A percentile compares a stretch with the other conserved stretches of the same genome.
Evolutionary conservation across 2,888 invertebrate species (phyloP).

Genomic region (Apamea crenata): DNA sequence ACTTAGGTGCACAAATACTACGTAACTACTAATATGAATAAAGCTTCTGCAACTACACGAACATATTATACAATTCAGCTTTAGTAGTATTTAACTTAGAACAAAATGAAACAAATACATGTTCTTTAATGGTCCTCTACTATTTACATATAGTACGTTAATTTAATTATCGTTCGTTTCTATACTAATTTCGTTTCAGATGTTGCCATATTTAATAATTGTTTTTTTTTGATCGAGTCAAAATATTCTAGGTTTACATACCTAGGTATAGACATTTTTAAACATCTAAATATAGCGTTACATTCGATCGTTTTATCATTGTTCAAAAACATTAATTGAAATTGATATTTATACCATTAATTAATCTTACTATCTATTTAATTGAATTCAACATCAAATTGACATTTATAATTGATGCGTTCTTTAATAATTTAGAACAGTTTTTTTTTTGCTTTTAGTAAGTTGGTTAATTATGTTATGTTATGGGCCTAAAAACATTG

Average conservation of each 20-base stretch:
- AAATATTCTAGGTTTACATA: slow-evolving; percentile 20
- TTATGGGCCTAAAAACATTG: background rate
- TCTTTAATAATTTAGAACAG: slow-evolving; percentile 58
- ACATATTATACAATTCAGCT: slow-evolving; percentile 39
- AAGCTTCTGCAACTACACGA: slow-evolving; percentile 61
- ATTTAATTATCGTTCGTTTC: slow-evolving; percentile 20
- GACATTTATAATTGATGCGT: slow-evolving; percentile 85
- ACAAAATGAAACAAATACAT: slow-evolving; percentile 47
- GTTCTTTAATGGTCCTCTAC: slow-evolving; percentile 71
- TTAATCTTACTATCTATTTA: slow-evolving; percentile 60
- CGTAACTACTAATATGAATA: slow-evolving; percentile 62
- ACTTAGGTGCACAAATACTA: slow-evolving; percentile 29
- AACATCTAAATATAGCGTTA: slow-evolving; percentile 6
- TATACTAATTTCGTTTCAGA: slow-evolving; percentile 16
- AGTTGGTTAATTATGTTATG: slow-evolving; percentile 6
- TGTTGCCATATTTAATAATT: slow-evolving; percentile 22
- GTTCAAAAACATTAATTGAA: slow-evolving; percentile 27
- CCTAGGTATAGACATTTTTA: slow-evolving; percentile 10
- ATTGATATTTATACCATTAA: slow-evolving; percentile 35
- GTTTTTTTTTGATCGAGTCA: background rate
- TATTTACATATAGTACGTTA: slow-evolving; percentile 63
- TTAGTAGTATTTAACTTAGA: slow-evolving; percentile 14
- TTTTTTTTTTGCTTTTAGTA: slow-evolving; percentile 13
- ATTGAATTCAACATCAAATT: slow-evolving; percentile 79
- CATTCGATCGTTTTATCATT: slow-evolving; percentile 22